Evolutionary conservation across 2,797 vertebrate genomes (phyloP).

Genomic region (Pseudocheirus occidentalis): DNA sequence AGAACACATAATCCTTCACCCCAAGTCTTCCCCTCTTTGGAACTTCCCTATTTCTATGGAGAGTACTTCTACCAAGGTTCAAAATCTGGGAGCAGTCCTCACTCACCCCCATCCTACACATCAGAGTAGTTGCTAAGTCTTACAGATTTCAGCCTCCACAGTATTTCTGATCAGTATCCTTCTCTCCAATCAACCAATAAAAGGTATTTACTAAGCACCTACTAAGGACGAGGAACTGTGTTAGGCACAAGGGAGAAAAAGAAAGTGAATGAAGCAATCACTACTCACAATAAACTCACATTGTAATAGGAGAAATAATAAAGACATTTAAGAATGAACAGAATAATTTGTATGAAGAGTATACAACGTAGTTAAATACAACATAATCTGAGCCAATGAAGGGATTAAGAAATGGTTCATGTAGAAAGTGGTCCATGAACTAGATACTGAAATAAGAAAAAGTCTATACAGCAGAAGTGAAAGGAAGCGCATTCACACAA

Average conservation of each 20-base stretch:
- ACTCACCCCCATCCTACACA: neutral
- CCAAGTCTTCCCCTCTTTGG: neutral
- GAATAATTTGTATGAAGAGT: neutral
- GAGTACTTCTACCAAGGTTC: neutral
- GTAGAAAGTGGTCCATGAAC: neutral
- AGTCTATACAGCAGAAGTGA: neutral
- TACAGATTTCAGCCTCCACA: neutral
- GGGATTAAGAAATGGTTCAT: neutral
- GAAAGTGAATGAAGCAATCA: neutral
- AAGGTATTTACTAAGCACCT: neutral
- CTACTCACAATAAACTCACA: neutral
- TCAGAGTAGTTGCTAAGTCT: neutral
- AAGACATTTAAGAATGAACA: neutral
- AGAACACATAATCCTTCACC: neutral
- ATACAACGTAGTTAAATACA: neutral
- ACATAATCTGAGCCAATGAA: neutral
- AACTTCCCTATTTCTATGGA: neutral
- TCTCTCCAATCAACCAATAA: neutral
- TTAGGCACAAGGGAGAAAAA: neutral
- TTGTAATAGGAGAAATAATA: neutral
- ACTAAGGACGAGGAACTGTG: neutral
- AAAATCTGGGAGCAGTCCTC: neutral
- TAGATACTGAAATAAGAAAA: neutral
- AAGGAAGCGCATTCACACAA: neutral
- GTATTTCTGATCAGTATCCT: neutral